Conservation (phyloP, 2,888 invertebrate species). For the Clostera curtula region DNA sequence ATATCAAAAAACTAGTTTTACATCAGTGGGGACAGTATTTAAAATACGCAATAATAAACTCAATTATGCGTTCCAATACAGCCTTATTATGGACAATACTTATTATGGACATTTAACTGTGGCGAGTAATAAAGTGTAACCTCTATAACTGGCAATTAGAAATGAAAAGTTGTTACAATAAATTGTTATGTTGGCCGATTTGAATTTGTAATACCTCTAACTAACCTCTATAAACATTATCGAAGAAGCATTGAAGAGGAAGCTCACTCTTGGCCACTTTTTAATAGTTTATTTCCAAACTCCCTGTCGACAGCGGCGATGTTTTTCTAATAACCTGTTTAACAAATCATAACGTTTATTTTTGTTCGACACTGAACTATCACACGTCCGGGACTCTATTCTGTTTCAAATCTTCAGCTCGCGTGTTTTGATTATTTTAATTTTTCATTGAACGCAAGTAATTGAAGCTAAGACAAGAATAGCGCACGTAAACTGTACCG, state of each 20-base stretch:
- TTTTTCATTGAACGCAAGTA: slow-evolving; percentile 53
- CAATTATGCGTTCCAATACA: too few relatives aligned
- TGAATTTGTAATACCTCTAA: too few relatives aligned
- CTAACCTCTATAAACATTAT: too few relatives aligned
- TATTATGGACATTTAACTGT: too few relatives aligned
- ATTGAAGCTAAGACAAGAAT: slow-evolving; percentile 36
- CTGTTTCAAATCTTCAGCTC: slow-evolving; percentile 64
- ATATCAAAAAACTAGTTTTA: too few relatives aligned
- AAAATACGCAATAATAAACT: too few relatives aligned
- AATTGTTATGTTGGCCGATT: too few relatives aligned
- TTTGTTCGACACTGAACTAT: slow-evolving; percentile 62
- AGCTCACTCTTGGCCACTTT: slow-evolving; percentile 30
- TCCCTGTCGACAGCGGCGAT: slow-evolving; percentile 51
- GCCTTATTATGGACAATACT: too few relatives aligned
- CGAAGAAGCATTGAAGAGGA: slow-evolving; percentile 6
- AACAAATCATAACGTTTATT: slow-evolving; percentile 70
- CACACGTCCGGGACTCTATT: slow-evolving; percentile 64
- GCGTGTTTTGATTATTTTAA: slow-evolving; percentile 62
- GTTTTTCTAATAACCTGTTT: slow-evolving; percentile 68
- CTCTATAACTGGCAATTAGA: too few relatives aligned
- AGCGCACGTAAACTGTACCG: slow-evolving; percentile 22
- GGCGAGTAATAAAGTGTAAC: too few relatives aligned
- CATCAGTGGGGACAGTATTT: too few relatives aligned
- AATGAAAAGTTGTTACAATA: too few relatives aligned
- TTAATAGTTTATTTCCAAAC: slow-evolving; percentile 49